A percentile compares a stretch with the other conserved stretches of the same genome.
phyloP scores from a whole-genome alignment of 1,140 invertebrate species.

The Heliconius congener region DNA sequence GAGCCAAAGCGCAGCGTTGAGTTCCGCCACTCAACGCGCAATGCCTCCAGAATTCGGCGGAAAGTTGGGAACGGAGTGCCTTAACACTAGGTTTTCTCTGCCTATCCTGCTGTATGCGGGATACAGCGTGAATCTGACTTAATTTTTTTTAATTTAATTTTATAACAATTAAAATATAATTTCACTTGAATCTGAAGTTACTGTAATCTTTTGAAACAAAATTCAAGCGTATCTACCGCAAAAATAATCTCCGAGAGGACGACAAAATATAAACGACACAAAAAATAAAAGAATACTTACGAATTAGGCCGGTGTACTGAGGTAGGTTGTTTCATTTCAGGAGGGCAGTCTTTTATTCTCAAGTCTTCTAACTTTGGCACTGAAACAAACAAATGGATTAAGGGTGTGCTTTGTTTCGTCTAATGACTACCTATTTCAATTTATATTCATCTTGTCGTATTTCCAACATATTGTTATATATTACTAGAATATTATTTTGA shows the following conservation, averaged over 20 bases:
- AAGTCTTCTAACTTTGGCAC: constrained; percentile 82
- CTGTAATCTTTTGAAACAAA: constrained; percentile 27
- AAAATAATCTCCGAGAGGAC: constrained; percentile 29
- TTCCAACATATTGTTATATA: no score
- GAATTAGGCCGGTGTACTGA: constrained; percentile 83
- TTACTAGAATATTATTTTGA: no score
- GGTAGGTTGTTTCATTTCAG: constrained; percentile 83
- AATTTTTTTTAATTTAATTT: not conserved
- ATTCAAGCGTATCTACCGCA: constrained; percentile 22
- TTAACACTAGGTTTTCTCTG: no score
- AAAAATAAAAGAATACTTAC: constrained; percentile 69
- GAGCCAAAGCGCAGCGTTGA: no score
- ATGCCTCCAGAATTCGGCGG: no score
- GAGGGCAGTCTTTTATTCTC: constrained; percentile 80
- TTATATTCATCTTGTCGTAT: not conserved
- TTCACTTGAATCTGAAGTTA: constrained; percentile 15
- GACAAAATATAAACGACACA: constrained; percentile 20
- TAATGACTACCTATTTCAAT: not conserved
- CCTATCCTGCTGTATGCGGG: no score
- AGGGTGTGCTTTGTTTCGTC: constrained; percentile 7
- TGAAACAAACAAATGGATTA: constrained; percentile 60
- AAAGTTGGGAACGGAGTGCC: no score
- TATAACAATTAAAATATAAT: not conserved
- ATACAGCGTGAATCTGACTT: no score
- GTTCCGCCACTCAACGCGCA: no score